A percentile compares a stretch with the other conserved stretches of the same genome.
phyloP scores from a whole-genome alignment of 2,797 vertebrate genomes.

The Catostomus latipinnis region DNA sequence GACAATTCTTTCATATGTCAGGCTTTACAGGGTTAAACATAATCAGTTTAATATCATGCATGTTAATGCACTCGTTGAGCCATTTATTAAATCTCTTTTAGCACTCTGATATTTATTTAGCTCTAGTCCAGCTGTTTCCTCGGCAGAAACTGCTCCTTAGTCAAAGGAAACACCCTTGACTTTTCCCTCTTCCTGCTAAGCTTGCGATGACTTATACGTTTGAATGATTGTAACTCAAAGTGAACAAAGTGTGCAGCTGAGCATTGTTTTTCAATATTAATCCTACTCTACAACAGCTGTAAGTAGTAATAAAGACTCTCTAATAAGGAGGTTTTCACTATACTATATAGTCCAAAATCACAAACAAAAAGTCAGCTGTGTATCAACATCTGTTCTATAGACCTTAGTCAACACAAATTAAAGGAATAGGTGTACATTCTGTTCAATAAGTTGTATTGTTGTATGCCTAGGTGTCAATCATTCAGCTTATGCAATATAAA shows the following conservation, averaged over 20 bases:
- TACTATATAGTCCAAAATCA: too few relatives aligned
- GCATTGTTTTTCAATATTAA: slow-evolving; percentile 7
- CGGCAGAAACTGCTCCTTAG: not conserved
- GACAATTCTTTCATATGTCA: too few relatives aligned
- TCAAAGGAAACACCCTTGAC: slow-evolving; percentile 61
- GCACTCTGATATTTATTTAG: slow-evolving; percentile 10
- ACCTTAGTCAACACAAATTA: too few relatives aligned
- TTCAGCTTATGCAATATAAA: too few relatives aligned
- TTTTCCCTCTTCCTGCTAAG: slow-evolving; percentile 76
- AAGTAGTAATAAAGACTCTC: not conserved
- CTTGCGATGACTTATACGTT: slow-evolving; percentile 34
- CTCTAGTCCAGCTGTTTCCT: slow-evolving; percentile 57
- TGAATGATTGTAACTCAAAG: slow-evolving; percentile 42
- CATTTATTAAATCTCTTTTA: too few relatives aligned
- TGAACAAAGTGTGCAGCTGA: not conserved
- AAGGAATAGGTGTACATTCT: too few relatives aligned
- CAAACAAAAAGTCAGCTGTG: too few relatives aligned
- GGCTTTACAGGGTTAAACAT: too few relatives aligned
- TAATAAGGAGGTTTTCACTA: not conserved
- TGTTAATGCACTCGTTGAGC: too few relatives aligned
- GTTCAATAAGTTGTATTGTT: too few relatives aligned
- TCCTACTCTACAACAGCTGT: not conserved
- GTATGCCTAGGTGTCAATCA: too few relatives aligned
- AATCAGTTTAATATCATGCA: too few relatives aligned
- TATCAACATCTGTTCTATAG: not conserved